Evolutionary conservation across 2,113 vertebrate species (phyloP).

Genomic region (Dasypus novemcinctus): DNA sequence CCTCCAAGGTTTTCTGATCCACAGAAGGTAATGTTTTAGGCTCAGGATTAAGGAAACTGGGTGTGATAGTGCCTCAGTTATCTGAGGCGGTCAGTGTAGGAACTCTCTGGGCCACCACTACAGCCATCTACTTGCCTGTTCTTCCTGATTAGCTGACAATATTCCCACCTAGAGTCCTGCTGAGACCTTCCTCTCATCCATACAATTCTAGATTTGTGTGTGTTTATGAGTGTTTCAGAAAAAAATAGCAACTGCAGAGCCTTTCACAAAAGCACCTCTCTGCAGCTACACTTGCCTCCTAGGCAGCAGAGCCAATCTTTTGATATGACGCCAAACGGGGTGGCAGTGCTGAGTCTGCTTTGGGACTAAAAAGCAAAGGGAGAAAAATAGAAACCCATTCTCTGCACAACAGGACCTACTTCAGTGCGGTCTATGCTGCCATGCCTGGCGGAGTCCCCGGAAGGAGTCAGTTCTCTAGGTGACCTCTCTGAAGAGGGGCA

Average conservation of each 20-base stretch:
- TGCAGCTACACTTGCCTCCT: neutral
- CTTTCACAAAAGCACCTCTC: neutral
- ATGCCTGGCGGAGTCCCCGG: neutral
- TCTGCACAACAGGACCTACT: neutral
- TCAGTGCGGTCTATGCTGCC: neutral
- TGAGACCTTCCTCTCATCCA: neutral
- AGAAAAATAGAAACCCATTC: neutral
- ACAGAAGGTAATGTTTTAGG: neutral
- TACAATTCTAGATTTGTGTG: neutral
- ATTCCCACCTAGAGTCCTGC: neutral
- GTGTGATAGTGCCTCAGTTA: neutral
- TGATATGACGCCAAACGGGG: neutral
- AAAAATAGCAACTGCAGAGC: neutral
- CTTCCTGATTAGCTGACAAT: neutral
- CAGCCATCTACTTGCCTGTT: neutral
- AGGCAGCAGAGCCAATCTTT: neutral
- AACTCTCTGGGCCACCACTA: neutral
- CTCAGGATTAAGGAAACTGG: neutral
- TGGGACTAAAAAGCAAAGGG: neutral
- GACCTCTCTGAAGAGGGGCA: neutral
- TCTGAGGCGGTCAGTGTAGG: neutral
- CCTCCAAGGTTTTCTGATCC: neutral
- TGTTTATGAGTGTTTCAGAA: neutral
- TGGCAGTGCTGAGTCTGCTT: neutral
- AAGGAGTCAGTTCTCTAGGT: neutral